phyloP scores from a whole-genome alignment of 1,140 invertebrate species.

The Mizuhopecten yessoensis region DNA sequence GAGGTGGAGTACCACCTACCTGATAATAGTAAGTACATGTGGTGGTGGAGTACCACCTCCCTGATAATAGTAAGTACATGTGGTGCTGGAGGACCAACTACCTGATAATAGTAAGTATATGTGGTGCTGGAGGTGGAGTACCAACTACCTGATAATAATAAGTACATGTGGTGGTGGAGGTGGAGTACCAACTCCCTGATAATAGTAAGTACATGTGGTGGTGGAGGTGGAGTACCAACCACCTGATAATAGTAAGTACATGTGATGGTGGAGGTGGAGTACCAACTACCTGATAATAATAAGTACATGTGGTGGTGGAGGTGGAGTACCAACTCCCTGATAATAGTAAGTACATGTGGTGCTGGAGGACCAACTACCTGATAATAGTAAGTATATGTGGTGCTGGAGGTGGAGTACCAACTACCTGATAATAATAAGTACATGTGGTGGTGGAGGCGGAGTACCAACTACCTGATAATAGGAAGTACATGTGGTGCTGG shows the following conservation, averaged over 20 bases:
- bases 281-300: constrained; percentile 90
- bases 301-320: constrained; percentile 87
- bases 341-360: constrained; percentile 89
- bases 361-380: constrained; percentile 92
- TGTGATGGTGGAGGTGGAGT: constrained; percentile 90
- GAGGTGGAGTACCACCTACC: constrained; percentile 93
- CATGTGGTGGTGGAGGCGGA: constrained; percentile 89
- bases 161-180: constrained; percentile 87
- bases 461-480: constrained; percentile 90
- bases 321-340: constrained; percentile 92
- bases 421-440: constrained; percentile 89
- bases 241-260: constrained; percentile 88
- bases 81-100: constrained; percentile 93
- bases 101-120: constrained; percentile 88
- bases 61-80: constrained; percentile 88
- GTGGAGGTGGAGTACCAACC: constrained; percentile 93
- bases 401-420: constrained; percentile 92
- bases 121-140: constrained; percentile 91
- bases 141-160: constrained; percentile 90
- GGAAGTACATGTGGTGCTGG: constrained; percentile 87
- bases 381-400: constrained; percentile 86
- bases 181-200: constrained; percentile 91
- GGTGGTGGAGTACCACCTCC: too few relatives aligned
- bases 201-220: constrained; percentile 87
- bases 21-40: constrained; percentile 86